phyloP scores from a whole-genome alignment of 2,113 vertebrate genomes.

The Rhea americana region DNA sequence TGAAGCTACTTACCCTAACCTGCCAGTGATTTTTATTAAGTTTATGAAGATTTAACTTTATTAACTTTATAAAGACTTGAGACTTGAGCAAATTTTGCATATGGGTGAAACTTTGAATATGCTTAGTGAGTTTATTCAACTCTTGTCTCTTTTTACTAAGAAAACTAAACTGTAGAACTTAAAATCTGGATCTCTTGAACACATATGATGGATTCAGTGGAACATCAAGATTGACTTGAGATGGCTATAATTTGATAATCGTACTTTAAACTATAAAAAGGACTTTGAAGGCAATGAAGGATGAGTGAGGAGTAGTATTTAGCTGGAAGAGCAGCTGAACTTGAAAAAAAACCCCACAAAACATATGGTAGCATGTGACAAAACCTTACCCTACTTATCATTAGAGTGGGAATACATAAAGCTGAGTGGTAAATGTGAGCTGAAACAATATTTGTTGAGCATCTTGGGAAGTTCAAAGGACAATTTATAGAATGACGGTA shows the following conservation, averaged over 20 bases:
- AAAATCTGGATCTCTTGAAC: not conserved
- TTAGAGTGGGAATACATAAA: not conserved
- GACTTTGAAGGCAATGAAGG: not conserved
- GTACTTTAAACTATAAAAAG: not conserved
- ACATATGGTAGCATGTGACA: not conserved
- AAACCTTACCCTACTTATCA: not conserved
- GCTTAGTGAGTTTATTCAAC: not conserved
- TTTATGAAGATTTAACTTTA: not conserved
- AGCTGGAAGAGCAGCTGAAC: not conserved
- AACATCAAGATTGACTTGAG: not conserved
- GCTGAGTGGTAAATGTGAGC: not conserved
- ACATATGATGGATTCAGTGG: not conserved
- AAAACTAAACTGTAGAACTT: not conserved
- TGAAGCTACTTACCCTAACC: not conserved
- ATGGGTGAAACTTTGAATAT: not conserved
- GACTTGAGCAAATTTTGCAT: not conserved
- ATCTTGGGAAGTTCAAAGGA: not conserved
- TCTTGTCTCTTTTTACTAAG: not conserved
- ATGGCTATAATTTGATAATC: not conserved
- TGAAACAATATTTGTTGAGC: not conserved
- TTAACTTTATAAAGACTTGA: not conserved
- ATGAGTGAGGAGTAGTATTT: not conserved
- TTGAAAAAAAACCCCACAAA: not conserved
- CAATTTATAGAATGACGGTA: not conserved
- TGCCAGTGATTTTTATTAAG: not conserved